These are phyloP conservation scores for Hydrophis major DNA, from an alignment of 2,797 vertebrate species.

Conservation along the genomic window DNA sequence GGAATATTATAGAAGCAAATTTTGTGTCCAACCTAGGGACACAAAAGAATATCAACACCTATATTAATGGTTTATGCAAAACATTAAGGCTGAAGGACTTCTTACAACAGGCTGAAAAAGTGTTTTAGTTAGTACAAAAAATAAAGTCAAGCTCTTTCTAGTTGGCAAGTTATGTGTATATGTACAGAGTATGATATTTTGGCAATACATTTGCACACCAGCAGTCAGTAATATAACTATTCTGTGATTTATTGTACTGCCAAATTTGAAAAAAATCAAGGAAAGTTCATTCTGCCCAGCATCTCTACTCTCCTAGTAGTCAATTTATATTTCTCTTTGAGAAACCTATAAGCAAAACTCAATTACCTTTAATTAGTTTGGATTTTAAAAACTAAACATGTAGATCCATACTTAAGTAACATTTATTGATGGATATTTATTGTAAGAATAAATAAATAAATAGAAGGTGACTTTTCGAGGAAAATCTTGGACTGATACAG, in stretches of 20 bases:
- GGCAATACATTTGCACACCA: not conserved
- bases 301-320: not conserved
- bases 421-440: constrained; percentile 35
- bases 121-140: not conserved
- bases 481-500: constrained; percentile 13
- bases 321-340: not conserved
- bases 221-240: not conserved
- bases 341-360: not conserved
- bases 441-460: not conserved
- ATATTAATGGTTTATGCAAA: not conserved
- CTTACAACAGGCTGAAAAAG: not conserved
- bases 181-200: not conserved
- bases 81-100: not conserved
- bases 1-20: not conserved
- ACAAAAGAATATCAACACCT: not conserved
- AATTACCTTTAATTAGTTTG: not conserved
- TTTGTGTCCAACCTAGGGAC: not conserved
- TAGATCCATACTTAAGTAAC: constrained; percentile 2
- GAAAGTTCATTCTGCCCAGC: not conserved
- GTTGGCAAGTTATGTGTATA: not conserved
- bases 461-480: not conserved
- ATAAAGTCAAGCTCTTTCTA: not conserved
- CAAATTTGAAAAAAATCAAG: not conserved
- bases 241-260: not conserved
- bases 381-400: not conserved